A percentile compares a stretch with the other conserved stretches of the same genome.
Conservation (phyloP, 2,888 invertebrate species). For the Lydus trimaculatus region DNA sequence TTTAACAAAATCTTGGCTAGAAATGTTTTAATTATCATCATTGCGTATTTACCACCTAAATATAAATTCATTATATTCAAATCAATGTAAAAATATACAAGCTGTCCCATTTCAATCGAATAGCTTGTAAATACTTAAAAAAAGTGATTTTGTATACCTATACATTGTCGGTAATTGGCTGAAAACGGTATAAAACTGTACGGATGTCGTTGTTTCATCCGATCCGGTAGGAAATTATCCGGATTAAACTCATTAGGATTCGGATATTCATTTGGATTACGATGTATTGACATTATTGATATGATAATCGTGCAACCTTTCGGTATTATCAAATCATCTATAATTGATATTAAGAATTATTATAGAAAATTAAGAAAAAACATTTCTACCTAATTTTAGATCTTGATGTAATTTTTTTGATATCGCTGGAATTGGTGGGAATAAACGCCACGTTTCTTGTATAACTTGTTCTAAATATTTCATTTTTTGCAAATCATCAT, state of each 20-base stretch:
- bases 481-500: conserved; percentile 42
- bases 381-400: conserved; percentile 35
- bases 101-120: neutral
- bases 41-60: conserved; percentile 72
- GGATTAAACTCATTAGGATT: conserved; percentile 78
- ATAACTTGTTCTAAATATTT: conserved; percentile 48
- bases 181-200: conserved; percentile 79
- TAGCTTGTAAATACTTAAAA: too few species aligned
- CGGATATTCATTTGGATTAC: conserved; percentile 68
- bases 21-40: conserved; percentile 73
- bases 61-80: conserved; percentile 35
- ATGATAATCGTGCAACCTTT: conserved; percentile 36
- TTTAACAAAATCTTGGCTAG: conserved; percentile 72
- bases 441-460: conserved; percentile 47
- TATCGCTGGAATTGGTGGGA: conserved; percentile 41
- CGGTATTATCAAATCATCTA: conserved; percentile 37
- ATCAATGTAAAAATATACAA: neutral
- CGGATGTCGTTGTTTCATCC: conserved; percentile 73
- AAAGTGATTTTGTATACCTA: too few species aligned
- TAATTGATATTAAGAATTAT: too few species aligned
- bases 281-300: conserved; percentile 63
- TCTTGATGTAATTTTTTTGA: conserved; percentile 36
- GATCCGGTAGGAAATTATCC: conserved; percentile 75
- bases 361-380: too few species aligned
- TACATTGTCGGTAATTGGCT: conserved; percentile 77